Evolutionary conservation across 92 coral and sea anemone genomes (phyloP), one percentile per base, ranked within the genome.

Genomic region (Siderastrea radians): DNA sequence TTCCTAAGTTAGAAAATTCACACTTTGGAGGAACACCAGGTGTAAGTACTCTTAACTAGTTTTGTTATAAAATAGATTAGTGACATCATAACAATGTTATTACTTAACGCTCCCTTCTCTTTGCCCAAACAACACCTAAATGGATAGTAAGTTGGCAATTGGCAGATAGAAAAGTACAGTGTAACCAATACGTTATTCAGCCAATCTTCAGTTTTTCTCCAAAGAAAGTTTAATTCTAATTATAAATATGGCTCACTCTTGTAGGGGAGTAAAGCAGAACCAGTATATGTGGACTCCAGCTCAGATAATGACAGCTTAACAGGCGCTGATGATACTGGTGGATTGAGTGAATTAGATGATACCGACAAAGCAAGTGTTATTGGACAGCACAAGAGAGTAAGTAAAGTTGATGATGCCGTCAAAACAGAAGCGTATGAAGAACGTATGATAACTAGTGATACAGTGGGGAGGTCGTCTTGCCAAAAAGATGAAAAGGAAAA

Each of bases 231-330:
- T 26, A 26, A 26, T 26, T 26, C 38, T 26, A 26, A 26, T 26
- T 26, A 26, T 26, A 26, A 26, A 26, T 26, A 26, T 26, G 38
- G 38, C 38, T 26, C 38, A 67, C 64, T 44, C 54, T 6, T 2
- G 68, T 43, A 82, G 78, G 86, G 68, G 16, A 68, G 86, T 82
- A 82, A 69, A 82, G 13, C 68, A 74, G 66, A 82, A 44, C 86
- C 86, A 19, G 55, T 82, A n/a, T 82, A 82, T 54, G 77, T 82
- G 86, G 86, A 82, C 38, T 7, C 44, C 76, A 53, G n/a, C 78
- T 82, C 86, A 43, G 86, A 82, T 82, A 19, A 82, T 68, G 78
- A 82, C 60, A 54, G 45, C 65, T 68, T 82, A 16, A 38, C 15
- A 7, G 60, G 52, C 55, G 15, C 77, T 82, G 86, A 68, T 49